Conservation (phyloP, 2,888 invertebrate genomes). For the Ennomos fuscantarius region DNA sequence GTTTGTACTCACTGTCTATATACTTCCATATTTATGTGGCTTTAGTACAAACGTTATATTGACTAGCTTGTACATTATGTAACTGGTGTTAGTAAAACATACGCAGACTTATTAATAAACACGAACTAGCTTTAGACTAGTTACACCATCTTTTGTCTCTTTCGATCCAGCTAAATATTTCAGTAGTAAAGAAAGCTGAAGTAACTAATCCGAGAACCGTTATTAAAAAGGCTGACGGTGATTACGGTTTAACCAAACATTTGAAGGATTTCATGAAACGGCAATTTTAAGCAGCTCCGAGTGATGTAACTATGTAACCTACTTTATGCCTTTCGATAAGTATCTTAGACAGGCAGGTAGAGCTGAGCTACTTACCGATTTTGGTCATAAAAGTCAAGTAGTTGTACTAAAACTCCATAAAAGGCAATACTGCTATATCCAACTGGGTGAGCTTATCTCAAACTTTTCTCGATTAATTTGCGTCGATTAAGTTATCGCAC, state of each 20-base stretch:
- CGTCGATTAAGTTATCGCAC: constrained; percentile 8
- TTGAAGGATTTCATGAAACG: constrained; percentile 30
- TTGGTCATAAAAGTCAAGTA: constrained; percentile 28
- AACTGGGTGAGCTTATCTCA: constrained; percentile 24
- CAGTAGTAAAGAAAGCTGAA: too few relatives aligned
- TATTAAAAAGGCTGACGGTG: too few relatives aligned
- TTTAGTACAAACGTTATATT: too few relatives aligned
- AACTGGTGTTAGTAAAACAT: too few relatives aligned
- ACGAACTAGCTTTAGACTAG: too few relatives aligned
- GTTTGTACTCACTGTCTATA: too few relatives aligned
- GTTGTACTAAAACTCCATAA: constrained; percentile 21
- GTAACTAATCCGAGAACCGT: too few relatives aligned
- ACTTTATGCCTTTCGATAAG: constrained; percentile 27
- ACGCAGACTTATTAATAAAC: too few relatives aligned
- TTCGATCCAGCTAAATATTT: too few relatives aligned
- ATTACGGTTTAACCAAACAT: constrained; percentile 10
- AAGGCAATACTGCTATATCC: constrained; percentile 26
- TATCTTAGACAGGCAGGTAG: constrained; percentile 24
- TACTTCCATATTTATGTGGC: too few relatives aligned
- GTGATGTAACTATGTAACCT: constrained; percentile 36
- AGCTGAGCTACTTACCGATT: constrained; percentile 25
- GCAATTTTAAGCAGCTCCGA: constrained; percentile 25
- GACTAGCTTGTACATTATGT: too few relatives aligned
- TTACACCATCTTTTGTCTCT: too few relatives aligned
- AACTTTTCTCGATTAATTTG: constrained; percentile 16